A percentile compares a stretch with the other conserved stretches of the same genome.
Evolutionary conservation across 2,113 vertebrate genomes (phyloP).

Genomic region (Lathamus discolor): DNA sequence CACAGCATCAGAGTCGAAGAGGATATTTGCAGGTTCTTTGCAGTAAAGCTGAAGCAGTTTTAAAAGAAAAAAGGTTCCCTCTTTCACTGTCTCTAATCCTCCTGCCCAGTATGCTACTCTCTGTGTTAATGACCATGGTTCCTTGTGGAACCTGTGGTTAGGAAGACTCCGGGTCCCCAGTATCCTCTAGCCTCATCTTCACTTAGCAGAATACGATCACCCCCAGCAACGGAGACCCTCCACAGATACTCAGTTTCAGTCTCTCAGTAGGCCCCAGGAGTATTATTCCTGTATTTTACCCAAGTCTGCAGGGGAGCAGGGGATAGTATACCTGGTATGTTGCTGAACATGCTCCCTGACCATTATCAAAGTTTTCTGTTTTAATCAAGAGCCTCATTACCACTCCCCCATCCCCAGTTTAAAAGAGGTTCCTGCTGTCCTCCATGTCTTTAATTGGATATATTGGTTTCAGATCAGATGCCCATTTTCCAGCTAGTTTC

Average conservation of each 20-base stretch:
- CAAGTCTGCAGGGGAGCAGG: too few relatives aligned
- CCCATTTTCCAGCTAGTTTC: too few relatives aligned
- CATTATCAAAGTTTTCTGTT: fast-evolving
- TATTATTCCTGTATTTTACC: not conserved
- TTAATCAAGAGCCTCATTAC: not conserved
- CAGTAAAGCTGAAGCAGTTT: not conserved
- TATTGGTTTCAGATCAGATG: too few relatives aligned
- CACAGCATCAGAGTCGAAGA: not conserved
- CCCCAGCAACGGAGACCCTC: too few relatives aligned
- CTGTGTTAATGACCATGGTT: not conserved
- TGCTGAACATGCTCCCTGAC: not conserved
- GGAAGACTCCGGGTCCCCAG: too few relatives aligned
- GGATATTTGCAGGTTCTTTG: not conserved
- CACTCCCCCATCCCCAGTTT: too few relatives aligned
- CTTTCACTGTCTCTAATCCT: not conserved
- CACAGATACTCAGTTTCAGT: not conserved
- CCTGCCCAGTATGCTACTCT: not conserved
- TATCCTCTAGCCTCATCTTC: not conserved
- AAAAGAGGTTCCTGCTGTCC: too few relatives aligned
- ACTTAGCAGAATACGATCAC: not conserved
- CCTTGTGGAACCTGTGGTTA: not conserved
- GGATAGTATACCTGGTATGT: too few relatives aligned
- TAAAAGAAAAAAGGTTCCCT: not conserved
- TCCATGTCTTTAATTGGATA: too few relatives aligned
- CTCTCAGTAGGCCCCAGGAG: not conserved